Evolutionary conservation across 1,140 invertebrate species (phyloP), one percentile per base, ranked within the genome.

Genomic region (Dolichoris vasculosae): DNA sequence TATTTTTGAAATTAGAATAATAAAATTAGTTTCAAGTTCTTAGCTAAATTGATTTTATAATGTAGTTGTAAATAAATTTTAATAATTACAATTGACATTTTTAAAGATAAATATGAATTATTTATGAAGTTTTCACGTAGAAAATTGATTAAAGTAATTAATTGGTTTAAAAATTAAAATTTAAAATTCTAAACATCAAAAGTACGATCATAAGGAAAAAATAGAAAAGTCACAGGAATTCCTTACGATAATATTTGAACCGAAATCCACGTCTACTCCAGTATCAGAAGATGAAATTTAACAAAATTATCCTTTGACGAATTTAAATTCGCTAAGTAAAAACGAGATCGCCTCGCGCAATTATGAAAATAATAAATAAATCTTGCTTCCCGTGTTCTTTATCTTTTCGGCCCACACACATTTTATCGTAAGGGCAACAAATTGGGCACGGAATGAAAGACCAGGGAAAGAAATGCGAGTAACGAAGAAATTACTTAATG

Each of bases 301-400:
- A 75, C 76, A 83, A 84, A 30, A 84, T 84, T 78, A 84, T 84
- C 82, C 75, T 30, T 77, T 83, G 55, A 77, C 30, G n/a, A 77
- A 77, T 83, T 77, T n/a, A 17, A 77, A 77, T 83, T 77, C 17
- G 55, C 55, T 64, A 77, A 48, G 59, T 63, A 83, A 78, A 84
- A 77, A 69, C 67, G 59, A 76, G 26, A 84, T 84, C 82, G 63
- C 20, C 73, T 84, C 69, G 69, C 73, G 43, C 48, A 84, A 84
- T 84, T 84, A 84, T 75, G 82, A 40, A 78, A 77, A 76, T 51
- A 38, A 76, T 84, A 84, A 84, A 75, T 67, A n/a, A 76, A 63
- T n/a, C 55, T 59, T n/a, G 7, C 26, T 40, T 63, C 13, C 82
- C 23, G 4, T 69, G 32, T 38, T 30, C 35, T 38, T 82, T 75